phyloP scores from a whole-genome alignment of 1,140 invertebrate species.

The Drosophila tsacasi region DNA sequence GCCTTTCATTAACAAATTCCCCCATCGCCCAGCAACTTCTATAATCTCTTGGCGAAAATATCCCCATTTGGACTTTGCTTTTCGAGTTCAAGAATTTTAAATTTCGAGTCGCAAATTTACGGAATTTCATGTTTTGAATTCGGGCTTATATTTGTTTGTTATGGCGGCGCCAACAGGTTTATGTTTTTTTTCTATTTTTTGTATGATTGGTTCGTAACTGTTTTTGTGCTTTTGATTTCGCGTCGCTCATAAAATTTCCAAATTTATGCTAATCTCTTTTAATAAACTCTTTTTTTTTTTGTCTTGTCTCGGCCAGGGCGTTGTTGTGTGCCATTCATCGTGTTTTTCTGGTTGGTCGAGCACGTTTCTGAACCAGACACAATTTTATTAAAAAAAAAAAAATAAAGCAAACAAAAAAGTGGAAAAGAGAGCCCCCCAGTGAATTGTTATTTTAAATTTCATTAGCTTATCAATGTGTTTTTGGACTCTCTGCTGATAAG shows the following conservation, averaged over 20 bases:
- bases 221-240: constrained; percentile 12
- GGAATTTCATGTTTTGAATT: constrained; percentile 53
- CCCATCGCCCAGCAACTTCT: constrained; percentile 21
- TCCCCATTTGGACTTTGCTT: constrained; percentile 34
- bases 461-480: constrained; percentile 28
- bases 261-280: constrained; percentile 57
- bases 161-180: constrained; percentile 66
- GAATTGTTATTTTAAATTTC: constrained; percentile 10
- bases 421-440: not conserved
- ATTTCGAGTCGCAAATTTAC: constrained; percentile 54
- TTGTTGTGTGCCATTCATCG: constrained; percentile 41
- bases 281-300: constrained; percentile 27
- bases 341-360: constrained; percentile 73
- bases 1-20: not conserved
- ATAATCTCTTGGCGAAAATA: constrained; percentile 22
- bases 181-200: constrained; percentile 26
- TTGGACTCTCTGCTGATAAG: constrained; percentile 27
- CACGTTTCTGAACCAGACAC: constrained; percentile 34
- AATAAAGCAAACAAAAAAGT: not conserved
- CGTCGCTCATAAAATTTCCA: constrained; percentile 59
- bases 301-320: constrained; percentile 16
- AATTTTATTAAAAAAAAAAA: constrained; percentile 1
- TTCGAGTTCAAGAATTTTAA: constrained; percentile 47
- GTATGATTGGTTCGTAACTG: constrained; percentile 9
- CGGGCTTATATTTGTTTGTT: constrained; percentile 47